Percentiles rank a stretch among this genome's conserved stretches.
These are phyloP conservation scores for Drosophila navojoa DNA, from an alignment of 1,140 invertebrate species.

Conservation along the genomic window DNA sequence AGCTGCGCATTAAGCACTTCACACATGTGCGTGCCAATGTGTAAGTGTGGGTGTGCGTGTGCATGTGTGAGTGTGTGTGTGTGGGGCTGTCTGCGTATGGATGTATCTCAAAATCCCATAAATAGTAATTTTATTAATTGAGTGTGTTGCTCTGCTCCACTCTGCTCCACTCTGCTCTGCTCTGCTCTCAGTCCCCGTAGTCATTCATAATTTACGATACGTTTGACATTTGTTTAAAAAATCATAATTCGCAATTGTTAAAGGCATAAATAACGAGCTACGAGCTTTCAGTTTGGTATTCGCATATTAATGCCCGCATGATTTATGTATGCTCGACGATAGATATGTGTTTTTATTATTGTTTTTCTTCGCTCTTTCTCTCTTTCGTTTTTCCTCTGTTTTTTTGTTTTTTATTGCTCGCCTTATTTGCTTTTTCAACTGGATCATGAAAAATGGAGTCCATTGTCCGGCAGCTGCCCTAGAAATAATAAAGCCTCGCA, in stretches of 20 bases:
- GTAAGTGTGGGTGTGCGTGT: slow-evolving; percentile 7
- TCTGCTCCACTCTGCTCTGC: not conserved
- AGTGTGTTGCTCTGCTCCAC: slow-evolving; percentile 41
- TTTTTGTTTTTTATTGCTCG: not conserved
- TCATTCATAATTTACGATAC: slow-evolving; percentile 56
- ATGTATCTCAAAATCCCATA: slow-evolving; percentile 60
- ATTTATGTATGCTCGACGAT: slow-evolving; percentile 58
- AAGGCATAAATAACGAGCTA: slow-evolving; percentile 60
- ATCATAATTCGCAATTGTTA: slow-evolving; percentile 63
- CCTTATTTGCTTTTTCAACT: slow-evolving; percentile 1
- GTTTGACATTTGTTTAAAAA: slow-evolving; percentile 61
- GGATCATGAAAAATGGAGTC: not conserved
- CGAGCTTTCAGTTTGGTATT: slow-evolving; percentile 5
- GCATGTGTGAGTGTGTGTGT: slow-evolving; percentile 52
- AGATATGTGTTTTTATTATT: slow-evolving; percentile 2
- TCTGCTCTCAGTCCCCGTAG: not conserved
- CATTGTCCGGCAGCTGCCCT: slow-evolving; percentile 34
- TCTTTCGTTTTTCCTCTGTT: not conserved
- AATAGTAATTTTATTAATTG: slow-evolving; percentile 79
- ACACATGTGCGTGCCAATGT: not conserved
- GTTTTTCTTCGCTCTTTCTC: too few species aligned
- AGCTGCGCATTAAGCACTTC: slow-evolving; percentile 5
- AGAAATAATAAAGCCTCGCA: slow-evolving; percentile 57
- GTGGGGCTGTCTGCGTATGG: slow-evolving; percentile 14
- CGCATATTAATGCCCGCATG: slow-evolving; percentile 40